A percentile compares a stretch with the other conserved stretches of the same genome.
These are phyloP conservation scores for Acrocyrtus sp. DNA, from an alignment of 2,888 invertebrate species.

Conservation along the genomic window DNA sequence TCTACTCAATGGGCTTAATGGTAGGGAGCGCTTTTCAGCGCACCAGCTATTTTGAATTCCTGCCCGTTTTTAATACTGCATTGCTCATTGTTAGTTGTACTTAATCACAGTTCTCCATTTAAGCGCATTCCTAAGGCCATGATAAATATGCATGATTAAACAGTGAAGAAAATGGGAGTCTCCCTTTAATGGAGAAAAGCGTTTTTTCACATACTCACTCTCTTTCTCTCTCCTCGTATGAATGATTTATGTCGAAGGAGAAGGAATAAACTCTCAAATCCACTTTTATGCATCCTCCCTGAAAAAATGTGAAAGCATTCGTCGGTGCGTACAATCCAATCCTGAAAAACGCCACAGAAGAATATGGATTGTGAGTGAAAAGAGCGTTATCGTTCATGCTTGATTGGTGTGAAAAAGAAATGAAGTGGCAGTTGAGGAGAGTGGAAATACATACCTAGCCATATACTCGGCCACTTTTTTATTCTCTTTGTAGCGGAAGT, in stretches of 20 bases:
- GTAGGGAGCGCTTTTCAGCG: too few species aligned
- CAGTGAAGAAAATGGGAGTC: background rate
- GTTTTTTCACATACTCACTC: too few species aligned
- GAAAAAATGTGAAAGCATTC: background rate
- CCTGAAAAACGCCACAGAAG: background rate
- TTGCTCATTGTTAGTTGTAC: too few species aligned
- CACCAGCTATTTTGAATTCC: too few species aligned
- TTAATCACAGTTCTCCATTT: background rate
- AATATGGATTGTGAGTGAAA: background rate
- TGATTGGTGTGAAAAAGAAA: conserved; percentile 49
- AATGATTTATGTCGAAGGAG: conserved; percentile 25
- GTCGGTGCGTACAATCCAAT: too few species aligned
- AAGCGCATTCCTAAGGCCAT: background rate
- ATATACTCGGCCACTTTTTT: background rate
- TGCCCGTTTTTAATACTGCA: too few species aligned
- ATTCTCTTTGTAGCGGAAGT: too few species aligned
- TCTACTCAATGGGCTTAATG: too few species aligned
- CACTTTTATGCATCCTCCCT: background rate
- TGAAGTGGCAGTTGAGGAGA: conserved; percentile 44
- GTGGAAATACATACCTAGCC: background rate
- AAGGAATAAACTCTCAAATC: background rate
- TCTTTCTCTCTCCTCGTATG: background rate
- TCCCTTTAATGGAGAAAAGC: background rate
- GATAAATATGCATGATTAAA: background rate
- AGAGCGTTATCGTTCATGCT: conserved; percentile 42